Evolutionary conservation across 2,888 invertebrate genomes (phyloP).

Genomic region (Antheraea assamensis): DNA sequence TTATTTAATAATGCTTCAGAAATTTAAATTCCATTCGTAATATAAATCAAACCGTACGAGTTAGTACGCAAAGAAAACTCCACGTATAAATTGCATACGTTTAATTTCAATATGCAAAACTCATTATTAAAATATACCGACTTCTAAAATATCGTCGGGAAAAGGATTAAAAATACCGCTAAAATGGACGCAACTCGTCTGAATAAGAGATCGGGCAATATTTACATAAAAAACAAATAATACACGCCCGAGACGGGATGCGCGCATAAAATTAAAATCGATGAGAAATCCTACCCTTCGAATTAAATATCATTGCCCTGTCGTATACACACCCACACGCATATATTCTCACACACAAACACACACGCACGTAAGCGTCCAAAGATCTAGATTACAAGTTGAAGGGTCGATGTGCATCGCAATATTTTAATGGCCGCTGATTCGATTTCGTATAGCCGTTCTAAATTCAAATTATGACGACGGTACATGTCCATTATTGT

Average conservation of each 20-base stretch:
- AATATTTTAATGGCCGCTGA: constrained; percentile 26
- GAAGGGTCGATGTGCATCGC: constrained; percentile 51
- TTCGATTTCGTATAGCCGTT: constrained; percentile 37
- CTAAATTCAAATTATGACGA: constrained; percentile 26
- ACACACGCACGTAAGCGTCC: constrained; percentile 42
- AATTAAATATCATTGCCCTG: constrained; percentile 80
- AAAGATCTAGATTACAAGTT: constrained; percentile 69
- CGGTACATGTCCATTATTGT: constrained; percentile 9
- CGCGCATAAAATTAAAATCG: constrained; percentile 82
- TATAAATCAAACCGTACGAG: neutral
- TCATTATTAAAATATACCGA: constrained; percentile 58
- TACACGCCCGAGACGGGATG: constrained; percentile 74
- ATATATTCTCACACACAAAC: constrained; percentile 43
- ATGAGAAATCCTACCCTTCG: constrained; percentile 80
- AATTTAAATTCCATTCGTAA: neutral
- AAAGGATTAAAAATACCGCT: constrained; percentile 58
- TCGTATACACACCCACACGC: constrained; percentile 57
- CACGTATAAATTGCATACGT: constrained; percentile 23
- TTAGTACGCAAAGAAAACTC: neutral
- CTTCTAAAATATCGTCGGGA: constrained; percentile 53
- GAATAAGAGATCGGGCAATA: constrained; percentile 71
- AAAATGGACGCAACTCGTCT: constrained; percentile 71
- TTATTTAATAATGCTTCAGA: neutral
- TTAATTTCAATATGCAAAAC: constrained; percentile 54
- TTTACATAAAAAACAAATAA: constrained; percentile 82